Conservation (phyloP, 2,888 invertebrate genomes). For the Leptinotarsa peninsularis region DNA sequence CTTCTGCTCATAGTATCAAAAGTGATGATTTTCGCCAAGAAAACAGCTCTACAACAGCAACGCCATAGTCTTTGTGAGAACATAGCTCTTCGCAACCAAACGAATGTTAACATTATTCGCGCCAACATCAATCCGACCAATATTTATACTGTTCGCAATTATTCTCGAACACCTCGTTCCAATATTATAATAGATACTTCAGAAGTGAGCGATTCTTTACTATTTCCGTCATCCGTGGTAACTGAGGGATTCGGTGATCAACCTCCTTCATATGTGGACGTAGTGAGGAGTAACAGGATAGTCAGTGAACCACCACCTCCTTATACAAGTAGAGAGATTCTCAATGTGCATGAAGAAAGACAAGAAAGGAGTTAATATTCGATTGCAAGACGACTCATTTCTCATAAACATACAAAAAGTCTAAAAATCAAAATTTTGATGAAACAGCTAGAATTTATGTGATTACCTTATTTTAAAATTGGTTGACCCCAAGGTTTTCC, state of each 20-base stretch:
- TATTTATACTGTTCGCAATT: constrained; percentile 50
- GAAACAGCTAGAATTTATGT: no score
- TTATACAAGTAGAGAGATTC: constrained; percentile 61
- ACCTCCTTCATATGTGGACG: constrained; percentile 62
- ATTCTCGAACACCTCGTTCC: constrained; percentile 48
- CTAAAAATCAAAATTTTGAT: no score
- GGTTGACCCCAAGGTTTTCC: not conserved
- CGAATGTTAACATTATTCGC: constrained; percentile 50
- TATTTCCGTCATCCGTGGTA: constrained; percentile 49
- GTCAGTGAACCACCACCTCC: constrained; percentile 67
- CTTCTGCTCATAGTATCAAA: constrained; percentile 62
- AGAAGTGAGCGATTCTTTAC: constrained; percentile 58
- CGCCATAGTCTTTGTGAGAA: constrained; percentile 50
- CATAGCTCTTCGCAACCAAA: constrained; percentile 50
- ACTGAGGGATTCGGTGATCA: constrained; percentile 53
- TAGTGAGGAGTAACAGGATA: constrained; percentile 51
- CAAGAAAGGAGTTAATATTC: constrained; percentile 39
- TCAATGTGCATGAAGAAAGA: constrained; percentile 48
- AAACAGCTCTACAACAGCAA: constrained; percentile 50
- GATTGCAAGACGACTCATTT: not conserved
- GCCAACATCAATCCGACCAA: constrained; percentile 48
- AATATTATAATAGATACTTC: constrained; percentile 53
- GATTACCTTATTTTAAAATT: not conserved
- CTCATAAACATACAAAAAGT: not conserved
- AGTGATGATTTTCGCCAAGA: constrained; percentile 62